phyloP scores from a whole-genome alignment of 1,140 invertebrate genomes.

The Dendrolimus punctatus region DNA sequence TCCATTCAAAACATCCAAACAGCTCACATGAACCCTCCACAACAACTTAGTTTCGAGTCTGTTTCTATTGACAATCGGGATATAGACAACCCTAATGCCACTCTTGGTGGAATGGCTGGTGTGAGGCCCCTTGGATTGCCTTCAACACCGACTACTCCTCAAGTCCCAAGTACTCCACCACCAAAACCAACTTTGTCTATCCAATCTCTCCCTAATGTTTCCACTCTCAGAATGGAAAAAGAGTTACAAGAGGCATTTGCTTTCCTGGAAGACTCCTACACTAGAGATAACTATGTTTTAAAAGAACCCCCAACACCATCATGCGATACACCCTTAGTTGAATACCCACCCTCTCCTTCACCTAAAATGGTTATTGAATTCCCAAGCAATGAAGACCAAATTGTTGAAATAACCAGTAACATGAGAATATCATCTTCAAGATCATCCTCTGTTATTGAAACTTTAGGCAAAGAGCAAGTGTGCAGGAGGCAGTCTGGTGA shows the following conservation, averaged over 20 bases:
- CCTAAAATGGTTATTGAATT: conserved; percentile 86
- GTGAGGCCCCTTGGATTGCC: conserved; percentile 79
- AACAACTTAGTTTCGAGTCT: conserved; percentile 50
- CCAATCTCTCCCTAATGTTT: conserved; percentile 60
- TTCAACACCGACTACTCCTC: conserved; percentile 65
- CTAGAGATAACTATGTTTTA: conserved; percentile 70
- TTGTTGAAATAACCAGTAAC: conserved; percentile 73
- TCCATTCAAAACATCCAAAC: conserved; percentile 77
- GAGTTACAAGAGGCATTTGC: conserved; percentile 91
- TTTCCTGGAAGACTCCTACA: conserved; percentile 86
- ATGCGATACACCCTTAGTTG: conserved; percentile 70
- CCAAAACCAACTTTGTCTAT: conserved; percentile 74
- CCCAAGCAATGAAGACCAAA: conserved; percentile 71
- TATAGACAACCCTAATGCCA: conserved; percentile 80
- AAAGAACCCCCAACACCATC: conserved; percentile 70
- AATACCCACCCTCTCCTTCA: conserved; percentile 80
- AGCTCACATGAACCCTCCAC: conserved; percentile 44
- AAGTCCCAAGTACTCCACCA: conserved; percentile 67
- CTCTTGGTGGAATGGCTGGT: conserved; percentile 81
- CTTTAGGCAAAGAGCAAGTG: conserved; percentile 73
- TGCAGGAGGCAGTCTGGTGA: conserved; percentile 79
- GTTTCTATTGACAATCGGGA: conserved; percentile 52
- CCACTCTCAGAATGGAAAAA: conserved; percentile 67
- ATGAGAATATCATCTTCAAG: conserved; percentile 77
- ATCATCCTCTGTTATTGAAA: conserved; percentile 63